Evolutionary conservation across 1,140 invertebrate species (phyloP).

Genomic region (Hypothenemus hampei): DNA sequence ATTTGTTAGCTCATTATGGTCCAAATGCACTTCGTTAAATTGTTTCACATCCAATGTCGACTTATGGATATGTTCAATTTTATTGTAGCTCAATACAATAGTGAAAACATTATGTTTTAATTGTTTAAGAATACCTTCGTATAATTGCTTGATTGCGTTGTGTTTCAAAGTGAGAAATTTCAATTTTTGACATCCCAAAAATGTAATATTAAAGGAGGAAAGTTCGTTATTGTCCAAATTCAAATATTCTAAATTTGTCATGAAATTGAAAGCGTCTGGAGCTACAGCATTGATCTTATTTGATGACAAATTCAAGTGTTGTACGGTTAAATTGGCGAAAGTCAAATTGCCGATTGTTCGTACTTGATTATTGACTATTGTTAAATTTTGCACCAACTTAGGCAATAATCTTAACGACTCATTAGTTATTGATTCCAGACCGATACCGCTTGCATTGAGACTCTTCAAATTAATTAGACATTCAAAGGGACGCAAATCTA

Average conservation of each 20-base stretch:
- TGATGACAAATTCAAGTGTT: constrained; percentile 24
- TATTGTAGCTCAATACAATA: constrained; percentile 29
- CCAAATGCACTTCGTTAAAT: constrained; percentile 26
- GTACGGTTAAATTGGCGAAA: constrained; percentile 24
- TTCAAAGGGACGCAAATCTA: too few relatives aligned
- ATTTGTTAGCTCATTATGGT: constrained; percentile 29
- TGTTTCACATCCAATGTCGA: constrained; percentile 24
- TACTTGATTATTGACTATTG: constrained; percentile 23
- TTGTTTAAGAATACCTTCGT: constrained; percentile 20
- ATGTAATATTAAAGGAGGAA: constrained; percentile 17
- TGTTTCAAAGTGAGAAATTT: constrained; percentile 24
- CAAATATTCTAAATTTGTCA: constrained; percentile 21
- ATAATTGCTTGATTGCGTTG: constrained; percentile 28
- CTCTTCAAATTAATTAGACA: constrained; percentile 10
- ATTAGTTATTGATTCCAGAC: constrained; percentile 20
- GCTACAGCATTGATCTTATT: constrained; percentile 22
- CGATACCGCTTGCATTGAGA: constrained; percentile 19
- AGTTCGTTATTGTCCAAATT: constrained; percentile 30
- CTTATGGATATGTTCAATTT: constrained; percentile 24
- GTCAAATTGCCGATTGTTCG: constrained; percentile 11
- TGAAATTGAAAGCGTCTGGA: constrained; percentile 29
- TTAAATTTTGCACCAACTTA: constrained; percentile 20
- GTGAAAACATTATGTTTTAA: constrained; percentile 18
- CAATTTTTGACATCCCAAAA: constrained; percentile 19
- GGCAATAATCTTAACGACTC: constrained; percentile 20